Base-by-base conservation (phyloP, 1,140 invertebrate species). In the Hormaphis cornu region DNA sequence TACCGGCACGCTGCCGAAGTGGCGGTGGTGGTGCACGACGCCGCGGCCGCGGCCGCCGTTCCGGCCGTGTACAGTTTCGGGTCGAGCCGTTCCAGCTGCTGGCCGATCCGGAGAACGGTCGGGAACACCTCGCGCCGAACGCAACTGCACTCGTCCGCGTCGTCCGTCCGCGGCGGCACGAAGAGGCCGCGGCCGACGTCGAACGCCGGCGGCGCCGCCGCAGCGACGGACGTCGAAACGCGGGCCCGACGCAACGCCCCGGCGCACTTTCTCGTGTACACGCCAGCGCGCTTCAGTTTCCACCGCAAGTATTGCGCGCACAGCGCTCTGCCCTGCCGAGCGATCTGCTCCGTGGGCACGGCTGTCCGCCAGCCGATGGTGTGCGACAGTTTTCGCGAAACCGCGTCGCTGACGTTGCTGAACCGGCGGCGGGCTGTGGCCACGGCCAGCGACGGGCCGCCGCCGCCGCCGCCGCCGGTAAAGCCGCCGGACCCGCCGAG, bases 321-420 rank as follows among this genome's bases (percentile, higher is more conserved):
- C 0, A 89, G 75, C 18, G 81, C 80, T 8, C 82, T 82, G n/a
- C 86, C 82, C 74, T 82, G 80, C 4, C 81, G 77, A 3, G 84
- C 81, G 1, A 84, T 82, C 50, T 85, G 81, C 70, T 84, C 80
- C 0, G 82, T 78, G 9, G 83, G 81, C 35, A 80, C 48, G 3
- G 80, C 76, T 2, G 81, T 79, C 59, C 84, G 79, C 86, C 86
- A 88, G 8, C 86, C 85, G 42, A 87, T 86, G 0, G 85, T 86
- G n/a, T 83, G 82, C 18, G 86, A 87, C 24, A 89, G 76, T 74
- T 88, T 88, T 37, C 87, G 76, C 3, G 83, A 81, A 1, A 88
- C 85, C 1, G 82, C 86, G 75, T 87, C 86, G 73, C 86, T 83
- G 10, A 88, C 86, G 73, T 87, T 87, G 75, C 85, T 87, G 52